Percentiles rank a stretch among this genome's conserved stretches.
These are phyloP conservation scores for Limosa lapponica DNA, from an alignment of 2,797 vertebrate genomes.

Conservation along the genomic window DNA sequence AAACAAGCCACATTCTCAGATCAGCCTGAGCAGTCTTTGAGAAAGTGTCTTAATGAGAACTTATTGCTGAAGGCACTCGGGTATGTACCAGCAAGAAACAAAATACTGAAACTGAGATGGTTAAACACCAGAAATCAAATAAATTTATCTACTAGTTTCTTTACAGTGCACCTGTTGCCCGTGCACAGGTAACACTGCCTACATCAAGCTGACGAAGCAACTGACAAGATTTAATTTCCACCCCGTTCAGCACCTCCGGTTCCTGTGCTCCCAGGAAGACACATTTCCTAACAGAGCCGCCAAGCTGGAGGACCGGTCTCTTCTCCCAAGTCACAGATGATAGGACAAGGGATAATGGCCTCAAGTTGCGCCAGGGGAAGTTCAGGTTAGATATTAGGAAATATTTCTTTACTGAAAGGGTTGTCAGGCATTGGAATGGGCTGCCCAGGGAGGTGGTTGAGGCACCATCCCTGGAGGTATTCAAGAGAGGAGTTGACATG, in stretches of 20 bases:
- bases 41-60: not conserved
- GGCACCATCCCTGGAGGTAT: no score
- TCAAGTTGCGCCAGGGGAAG: no score
- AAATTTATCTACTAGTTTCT: not conserved
- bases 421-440: no score
- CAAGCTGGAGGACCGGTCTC: not conserved
- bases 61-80: rapidly evolving
- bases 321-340: no score
- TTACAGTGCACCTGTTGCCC: rapidly evolving
- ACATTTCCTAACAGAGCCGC: rapidly evolving
- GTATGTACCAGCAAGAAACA: not conserved
- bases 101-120: not conserved
- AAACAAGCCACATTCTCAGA: not conserved
- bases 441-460: no score
- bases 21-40: not conserved
- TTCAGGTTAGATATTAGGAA: no score
- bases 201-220: rapidly evolving
- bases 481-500: no score
- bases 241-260: rapidly evolving
- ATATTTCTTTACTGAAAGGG: no score
- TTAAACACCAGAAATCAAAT: not conserved
- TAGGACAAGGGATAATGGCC: no score
- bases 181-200: not conserved
- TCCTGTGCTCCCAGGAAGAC: not conserved
- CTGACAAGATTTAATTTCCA: rapidly evolving